phyloP scores from a whole-genome alignment of 2,113 vertebrate genomes.

The Acanthisitta chloris region DNA sequence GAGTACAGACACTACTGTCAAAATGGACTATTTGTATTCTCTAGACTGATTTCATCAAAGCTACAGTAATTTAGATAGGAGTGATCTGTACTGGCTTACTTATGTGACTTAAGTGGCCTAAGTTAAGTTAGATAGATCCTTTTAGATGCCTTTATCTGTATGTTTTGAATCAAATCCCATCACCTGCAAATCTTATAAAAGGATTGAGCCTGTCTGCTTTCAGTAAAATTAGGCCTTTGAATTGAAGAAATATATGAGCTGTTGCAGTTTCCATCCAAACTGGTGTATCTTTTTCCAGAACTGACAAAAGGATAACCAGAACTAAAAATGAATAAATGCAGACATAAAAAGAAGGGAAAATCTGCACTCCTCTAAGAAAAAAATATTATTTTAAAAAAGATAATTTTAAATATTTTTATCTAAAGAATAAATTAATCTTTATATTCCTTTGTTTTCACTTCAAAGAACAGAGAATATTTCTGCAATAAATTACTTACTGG shows the following conservation, averaged over 20 bases:
- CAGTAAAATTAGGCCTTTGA: not conserved
- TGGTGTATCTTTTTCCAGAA: not conserved
- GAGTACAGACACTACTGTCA: not conserved
- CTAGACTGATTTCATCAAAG: not conserved
- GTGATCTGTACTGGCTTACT: constrained; percentile 25
- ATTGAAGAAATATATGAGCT: not conserved
- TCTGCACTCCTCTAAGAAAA: not conserved
- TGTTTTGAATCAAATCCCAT: not conserved
- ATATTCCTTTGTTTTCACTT: not conserved
- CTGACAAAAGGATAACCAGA: not conserved
- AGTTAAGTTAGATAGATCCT: not conserved
- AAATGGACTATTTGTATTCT: not conserved
- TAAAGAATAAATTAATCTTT: not conserved
- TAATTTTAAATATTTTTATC: not conserved
- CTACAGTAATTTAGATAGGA: not conserved
- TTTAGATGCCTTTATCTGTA: not conserved
- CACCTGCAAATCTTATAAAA: not conserved
- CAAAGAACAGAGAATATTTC: not conserved
- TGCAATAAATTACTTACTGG: not conserved
- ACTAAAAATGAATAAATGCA: not conserved
- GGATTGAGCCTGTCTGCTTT: not conserved
- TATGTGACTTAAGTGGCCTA: not conserved
- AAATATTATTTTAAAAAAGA: not conserved
- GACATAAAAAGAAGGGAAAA: not conserved
- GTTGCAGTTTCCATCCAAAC: not conserved